Percentiles rank a stretch among this genome's conserved stretches.
phyloP scores from a whole-genome alignment of 2,888 invertebrate species.

The Synergus japonicus region DNA sequence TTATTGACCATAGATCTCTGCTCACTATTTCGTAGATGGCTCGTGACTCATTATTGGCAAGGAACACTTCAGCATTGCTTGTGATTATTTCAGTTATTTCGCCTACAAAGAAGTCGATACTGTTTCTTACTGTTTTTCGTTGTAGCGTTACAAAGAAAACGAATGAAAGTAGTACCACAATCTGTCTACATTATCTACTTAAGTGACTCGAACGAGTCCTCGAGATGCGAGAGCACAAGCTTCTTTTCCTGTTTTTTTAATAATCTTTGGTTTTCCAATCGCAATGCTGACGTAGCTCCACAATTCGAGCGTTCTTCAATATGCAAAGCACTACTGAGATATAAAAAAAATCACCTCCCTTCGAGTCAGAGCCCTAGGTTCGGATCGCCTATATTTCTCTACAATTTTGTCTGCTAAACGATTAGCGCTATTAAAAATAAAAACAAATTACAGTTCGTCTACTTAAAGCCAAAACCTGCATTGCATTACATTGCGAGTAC shows the following conservation, averaged over 20 bases:
- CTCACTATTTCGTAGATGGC: slow-evolving; percentile 56
- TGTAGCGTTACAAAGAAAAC: slow-evolving; percentile 50
- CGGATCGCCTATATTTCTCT: slow-evolving; percentile 30
- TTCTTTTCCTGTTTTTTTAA: slow-evolving; percentile 43
- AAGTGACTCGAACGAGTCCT: slow-evolving; percentile 44
- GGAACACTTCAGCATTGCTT: slow-evolving; percentile 60
- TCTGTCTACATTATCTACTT: background rate
- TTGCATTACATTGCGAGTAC: slow-evolving; percentile 48
- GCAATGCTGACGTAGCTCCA: slow-evolving; percentile 23
- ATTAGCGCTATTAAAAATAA: slow-evolving; percentile 50
- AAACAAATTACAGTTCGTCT: slow-evolving; percentile 56
- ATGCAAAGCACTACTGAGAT: slow-evolving; percentile 8
- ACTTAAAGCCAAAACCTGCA: slow-evolving; percentile 59
- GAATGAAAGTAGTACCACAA: slow-evolving; percentile 39
- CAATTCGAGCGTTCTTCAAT: slow-evolving; percentile 4
- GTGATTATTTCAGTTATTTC: slow-evolving; percentile 25
- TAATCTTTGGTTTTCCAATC: slow-evolving; percentile 35
- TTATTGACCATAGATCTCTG: slow-evolving; percentile 59
- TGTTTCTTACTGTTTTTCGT: slow-evolving; percentile 42
- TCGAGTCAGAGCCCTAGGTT: slow-evolving; percentile 32
- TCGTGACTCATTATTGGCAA: slow-evolving; percentile 53
- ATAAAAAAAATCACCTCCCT: slow-evolving; percentile 9
- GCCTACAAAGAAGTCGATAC: slow-evolving; percentile 27
- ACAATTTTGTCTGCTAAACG: slow-evolving; percentile 46
- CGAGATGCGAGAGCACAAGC: slow-evolving; percentile 51